phyloP scores from a whole-genome alignment of 2,113 vertebrate genomes.

The Manacus vitellinus region DNA sequence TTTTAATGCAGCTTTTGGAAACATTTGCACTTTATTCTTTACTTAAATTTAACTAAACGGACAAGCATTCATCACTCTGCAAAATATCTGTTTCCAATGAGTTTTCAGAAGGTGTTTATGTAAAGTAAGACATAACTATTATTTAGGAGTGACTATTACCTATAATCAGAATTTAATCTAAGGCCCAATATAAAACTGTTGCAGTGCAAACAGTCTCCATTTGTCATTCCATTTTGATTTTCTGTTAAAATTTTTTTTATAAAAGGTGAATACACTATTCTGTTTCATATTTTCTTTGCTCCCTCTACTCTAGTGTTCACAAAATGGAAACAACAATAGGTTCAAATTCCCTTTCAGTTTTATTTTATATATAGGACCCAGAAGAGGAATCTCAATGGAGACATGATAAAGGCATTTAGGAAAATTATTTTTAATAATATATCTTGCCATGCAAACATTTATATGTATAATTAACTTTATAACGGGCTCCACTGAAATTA shows the following conservation, averaged over 20 bases:
- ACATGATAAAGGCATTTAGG: background rate
- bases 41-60: background rate
- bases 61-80: background rate
- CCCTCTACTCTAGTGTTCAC: background rate
- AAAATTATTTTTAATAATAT: background rate
- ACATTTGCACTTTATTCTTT: background rate
- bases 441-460: background rate
- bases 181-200: background rate
- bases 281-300: background rate
- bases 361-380: background rate
- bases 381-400: background rate
- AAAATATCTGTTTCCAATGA: background rate
- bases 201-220: background rate
- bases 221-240: background rate
- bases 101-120: background rate
- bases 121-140: background rate
- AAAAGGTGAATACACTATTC: background rate
- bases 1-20: background rate
- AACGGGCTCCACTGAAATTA: background rate
- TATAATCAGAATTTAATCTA: background rate
- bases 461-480: background rate
- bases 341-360: background rate
- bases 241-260: background rate
- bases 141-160: background rate
- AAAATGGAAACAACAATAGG: background rate